Evolutionary conservation across 37 sponge, comb jelly and placozoan genomes (phyloP), one percentile per base, ranked within the genome.

Genomic region (Halichondria panicea): DNA sequence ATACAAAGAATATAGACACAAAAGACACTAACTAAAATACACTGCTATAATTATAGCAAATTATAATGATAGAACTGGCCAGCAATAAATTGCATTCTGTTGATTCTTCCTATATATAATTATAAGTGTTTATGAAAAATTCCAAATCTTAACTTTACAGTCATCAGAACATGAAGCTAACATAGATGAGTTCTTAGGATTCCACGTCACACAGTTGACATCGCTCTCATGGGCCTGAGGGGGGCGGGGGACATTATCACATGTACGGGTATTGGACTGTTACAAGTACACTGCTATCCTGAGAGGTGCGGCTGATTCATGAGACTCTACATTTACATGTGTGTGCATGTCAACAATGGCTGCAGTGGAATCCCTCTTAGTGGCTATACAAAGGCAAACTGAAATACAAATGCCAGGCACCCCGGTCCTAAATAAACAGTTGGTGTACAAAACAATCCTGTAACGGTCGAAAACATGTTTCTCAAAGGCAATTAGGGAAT

Each of bases 161-260:
- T 96, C 97, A 70, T 96, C 97, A 18, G 97, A 96, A 50, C 93
- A 88, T n/a, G 97, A 83, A 5, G 86, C 94, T 40, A 96, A 55
- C 11, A 87, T 60, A 4, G 63, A 65, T 2, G 91, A 76, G 41
- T 81, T 63, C 43, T 87, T 90, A 31, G 97, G 95, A 46, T 93
- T 79, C 97, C 97, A 96, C n/a, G 62, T 42, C 44, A 96, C 88
- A 78, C 84, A 87, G 73, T 96, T 96, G 41, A 96, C 88, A 69
- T 96, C 97, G 11, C 74, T 68, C 0, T 63, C 44, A 70, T 95
- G 95, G 21, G 85, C 90, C 84, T 93, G 72, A 42, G 42, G 46
- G 28, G 22, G 66, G 35, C 35, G 24, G 3, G 21, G 1, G 39
- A 22, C 8, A 11, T 58, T 24, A 21, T 21, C n/a, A 58, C 8